Base-by-base conservation (phyloP, 1,140 invertebrate genomes). In the Camponotus pennsylvanicus region DNA sequence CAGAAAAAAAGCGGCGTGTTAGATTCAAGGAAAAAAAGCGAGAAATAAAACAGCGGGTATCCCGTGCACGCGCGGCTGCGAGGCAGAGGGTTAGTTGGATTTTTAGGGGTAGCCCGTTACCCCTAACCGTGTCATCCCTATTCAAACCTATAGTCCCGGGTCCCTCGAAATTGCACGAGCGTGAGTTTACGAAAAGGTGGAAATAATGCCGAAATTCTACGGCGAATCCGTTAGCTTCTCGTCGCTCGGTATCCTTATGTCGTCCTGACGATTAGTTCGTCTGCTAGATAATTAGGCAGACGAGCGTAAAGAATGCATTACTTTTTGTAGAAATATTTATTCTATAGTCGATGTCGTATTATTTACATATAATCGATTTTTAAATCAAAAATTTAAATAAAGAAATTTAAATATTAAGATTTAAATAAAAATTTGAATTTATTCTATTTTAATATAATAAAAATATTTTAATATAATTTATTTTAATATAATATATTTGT, bases 41-140 rank as follows among this genome's bases (percentile, higher is more conserved):
- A 83, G 69, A 83, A 73, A 83, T 83, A 83, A 83, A 83, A 83
- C 91, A 92, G 91, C 92, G 91, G 91, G 89, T 91, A 87, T 42
- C 61, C 85, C 85, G 88, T 88, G 34, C 67, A 37, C 78, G 78
- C 85, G 78, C 88, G 86, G 91, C 89, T 88, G 83, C 89, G 86
- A 90, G 79, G 90, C 92, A 93, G 91, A 90, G 92, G 92, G 91
- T 92, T 93, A 87, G 89, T 63, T 90, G 92, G 89, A 91, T 93
- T 93, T 91, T 89, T 86, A 88, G 88, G 89, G 90, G 91, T 91
- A 91, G 89, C 88, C 45, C 45, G 78, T 86, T 90, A 91, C 89
- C 92, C 91, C 91, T 91, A 79, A 89, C 90, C 90, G 86, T 91
- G 92, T 92, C 91, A 93, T 93, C 88, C 89, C 86, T 67, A 89